Base-by-base conservation (phyloP, 2,113 vertebrate genomes). In the Zonotrichia leucophrys region DNA sequence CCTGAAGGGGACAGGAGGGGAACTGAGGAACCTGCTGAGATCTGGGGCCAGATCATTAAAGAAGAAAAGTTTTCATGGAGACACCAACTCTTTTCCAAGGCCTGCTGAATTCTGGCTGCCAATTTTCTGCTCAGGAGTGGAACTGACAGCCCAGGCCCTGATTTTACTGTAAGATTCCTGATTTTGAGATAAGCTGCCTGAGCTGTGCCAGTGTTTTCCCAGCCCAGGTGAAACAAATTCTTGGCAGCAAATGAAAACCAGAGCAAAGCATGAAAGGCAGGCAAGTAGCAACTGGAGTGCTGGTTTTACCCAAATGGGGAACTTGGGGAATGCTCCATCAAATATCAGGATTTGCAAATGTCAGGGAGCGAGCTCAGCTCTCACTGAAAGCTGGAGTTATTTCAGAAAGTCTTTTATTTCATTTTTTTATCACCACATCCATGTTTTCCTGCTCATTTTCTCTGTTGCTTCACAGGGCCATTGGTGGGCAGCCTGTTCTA, bases 161-260 rank as follows among this genome's bases (percentile, higher is more conserved):
- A 88, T 81, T 79, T 87, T 20, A 4, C 77, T 93, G 55, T 8
- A 7, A 49, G 41, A 67, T 85, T 69, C 22, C 42, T 66, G 58
- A 55, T 75, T 84, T 83, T 63, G 16, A 90, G 86, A 52, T 59
- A 78, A 80, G 41, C 75, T 79, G 42, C 22, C 58, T 66, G 53
- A 94, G 73, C 73, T 13, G 15, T 46, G 46, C 88, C 50, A 11
- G 63, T 25, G 20, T 74, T 74, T 74, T 93, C 86, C 86, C 67
- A 85, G n/a, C 31, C 10, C 75, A 80, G 83, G 85, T 37, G 67
- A 86, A 79, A 67, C 28, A 77, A 83, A 88, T 63, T 93, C 90
- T 90, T 95, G 95, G 90, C 94, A 95, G 88, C 90, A 63, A 90
- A 93, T 78, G 59, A 85, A 93, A 96, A 79, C 47, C 58, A 41